Conservation (phyloP, 1,140 invertebrate species). For the Musca vetustissima region DNA sequence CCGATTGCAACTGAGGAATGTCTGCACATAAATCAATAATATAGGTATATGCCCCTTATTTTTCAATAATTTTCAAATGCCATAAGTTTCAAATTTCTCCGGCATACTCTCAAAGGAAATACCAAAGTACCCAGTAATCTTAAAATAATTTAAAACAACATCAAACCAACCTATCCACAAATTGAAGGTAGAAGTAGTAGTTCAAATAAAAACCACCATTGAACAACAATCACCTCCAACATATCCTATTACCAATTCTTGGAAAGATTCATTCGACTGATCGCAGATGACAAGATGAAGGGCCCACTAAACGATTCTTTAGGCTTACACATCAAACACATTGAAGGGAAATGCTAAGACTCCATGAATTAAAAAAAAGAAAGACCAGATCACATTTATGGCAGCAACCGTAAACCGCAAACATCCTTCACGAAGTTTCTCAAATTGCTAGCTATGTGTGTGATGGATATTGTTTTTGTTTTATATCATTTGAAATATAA, state of each 20-base stretch:
- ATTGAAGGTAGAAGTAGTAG: no score
- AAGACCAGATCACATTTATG: neutral
- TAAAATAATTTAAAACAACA: no score
- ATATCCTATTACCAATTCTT: conserved; percentile 21
- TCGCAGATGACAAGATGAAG: no score
- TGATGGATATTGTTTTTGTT: neutral
- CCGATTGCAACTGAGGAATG: no score
- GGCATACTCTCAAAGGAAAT: no score
- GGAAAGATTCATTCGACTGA: neutral
- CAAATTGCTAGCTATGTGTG: neutral
- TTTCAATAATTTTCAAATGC: no score
- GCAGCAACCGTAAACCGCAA: neutral
- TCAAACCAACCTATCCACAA: no score
- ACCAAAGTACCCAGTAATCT: no score
- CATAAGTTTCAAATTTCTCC: no score
- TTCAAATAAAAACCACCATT: conserved; percentile 17
- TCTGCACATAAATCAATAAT: no score
- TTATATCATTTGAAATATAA: conserved; percentile 21
- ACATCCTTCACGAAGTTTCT: neutral
- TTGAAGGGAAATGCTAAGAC: neutral
- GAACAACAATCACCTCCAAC: neutral
- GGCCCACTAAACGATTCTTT: no score
- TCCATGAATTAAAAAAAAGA: neutral
- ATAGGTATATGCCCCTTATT: no score
- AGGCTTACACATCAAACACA: neutral